Conservation (phyloP, 2,888 invertebrate species). For the Cephus runcator region DNA sequence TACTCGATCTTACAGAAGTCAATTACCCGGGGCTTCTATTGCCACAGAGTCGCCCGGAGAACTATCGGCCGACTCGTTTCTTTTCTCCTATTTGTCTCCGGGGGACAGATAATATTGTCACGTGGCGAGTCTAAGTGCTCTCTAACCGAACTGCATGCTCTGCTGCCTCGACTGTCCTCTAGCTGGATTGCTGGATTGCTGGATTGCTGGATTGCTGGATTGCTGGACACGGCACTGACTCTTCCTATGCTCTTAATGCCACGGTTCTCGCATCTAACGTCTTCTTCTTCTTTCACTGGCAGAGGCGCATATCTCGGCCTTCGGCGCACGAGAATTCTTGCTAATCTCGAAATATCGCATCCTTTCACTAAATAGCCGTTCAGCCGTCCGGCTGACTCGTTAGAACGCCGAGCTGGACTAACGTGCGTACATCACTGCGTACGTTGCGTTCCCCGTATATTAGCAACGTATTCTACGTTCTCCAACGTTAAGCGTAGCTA, state of each 20-base stretch:
- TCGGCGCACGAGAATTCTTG: neutral
- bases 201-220: neutral
- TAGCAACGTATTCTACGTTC: neutral
- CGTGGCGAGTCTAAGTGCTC: slow-evolving; percentile 48
- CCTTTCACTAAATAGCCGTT: slow-evolving; percentile 12
- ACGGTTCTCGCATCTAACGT: neutral
- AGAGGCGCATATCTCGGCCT: neutral
- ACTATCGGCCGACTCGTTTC: slow-evolving; percentile 14
- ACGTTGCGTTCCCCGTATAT: neutral
- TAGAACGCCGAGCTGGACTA: slow-evolving; percentile 6
- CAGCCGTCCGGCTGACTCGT: slow-evolving; percentile 2
- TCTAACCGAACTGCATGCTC: slow-evolving; percentile 35
- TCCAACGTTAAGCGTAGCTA: neutral
- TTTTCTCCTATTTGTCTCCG: slow-evolving; percentile 7
- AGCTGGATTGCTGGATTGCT: neutral
- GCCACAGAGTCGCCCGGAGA: slow-evolving; percentile 1
- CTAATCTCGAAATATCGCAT: slow-evolving; percentile 18
- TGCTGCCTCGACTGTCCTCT: slow-evolving; percentile 37
- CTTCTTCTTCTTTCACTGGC: neutral
- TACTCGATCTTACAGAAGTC: slow-evolving; percentile 3
- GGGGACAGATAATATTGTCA: slow-evolving; percentile 26
- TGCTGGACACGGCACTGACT: neutral
- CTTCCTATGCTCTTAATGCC: neutral
- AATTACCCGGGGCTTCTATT: slow-evolving; percentile 1
- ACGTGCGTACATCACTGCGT: neutral